These are phyloP conservation scores for Carettochelys insculpta DNA, from an alignment of 2,113 vertebrate species.

Conservation along the genomic window DNA sequence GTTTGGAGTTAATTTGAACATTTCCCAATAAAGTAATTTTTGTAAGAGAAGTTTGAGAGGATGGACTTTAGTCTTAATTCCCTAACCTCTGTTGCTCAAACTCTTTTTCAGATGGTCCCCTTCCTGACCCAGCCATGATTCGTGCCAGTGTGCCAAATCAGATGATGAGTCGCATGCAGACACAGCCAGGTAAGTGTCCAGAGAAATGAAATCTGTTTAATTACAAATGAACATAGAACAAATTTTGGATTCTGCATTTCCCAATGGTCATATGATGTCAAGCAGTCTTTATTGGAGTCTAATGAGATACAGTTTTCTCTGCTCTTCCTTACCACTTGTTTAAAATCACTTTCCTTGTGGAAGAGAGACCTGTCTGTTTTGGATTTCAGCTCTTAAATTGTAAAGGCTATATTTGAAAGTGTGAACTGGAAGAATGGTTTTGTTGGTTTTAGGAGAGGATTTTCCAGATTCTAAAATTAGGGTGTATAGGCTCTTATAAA, in stretches of 20 bases:
- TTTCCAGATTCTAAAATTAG: not conserved
- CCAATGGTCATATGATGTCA: not conserved
- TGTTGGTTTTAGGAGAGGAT: not conserved
- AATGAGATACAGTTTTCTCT: not conserved
- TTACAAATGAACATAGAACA: not conserved
- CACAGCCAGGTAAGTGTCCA: slow-evolving; percentile 82
- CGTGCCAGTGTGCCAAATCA: slow-evolving; percentile 89
- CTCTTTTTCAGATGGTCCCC: slow-evolving; percentile 86
- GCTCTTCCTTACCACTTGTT: not conserved
- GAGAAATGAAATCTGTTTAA: not conserved
- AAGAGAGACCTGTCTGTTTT: not conserved
- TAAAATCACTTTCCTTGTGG: not conserved
- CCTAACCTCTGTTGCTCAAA: not conserved
- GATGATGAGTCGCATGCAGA: slow-evolving; percentile 92
- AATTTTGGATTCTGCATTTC: not conserved
- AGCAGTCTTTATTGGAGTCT: not conserved
- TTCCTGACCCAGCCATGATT: slow-evolving; percentile 87
- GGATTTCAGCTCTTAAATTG: not conserved
- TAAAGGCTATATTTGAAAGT: not conserved
- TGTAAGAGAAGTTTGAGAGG: not conserved
- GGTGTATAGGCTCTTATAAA: not conserved
- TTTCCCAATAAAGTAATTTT: not conserved
- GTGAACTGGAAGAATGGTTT: not conserved
- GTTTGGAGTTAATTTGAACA: not conserved
- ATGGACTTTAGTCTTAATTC: not conserved